Conservation (phyloP, 2,797 vertebrate genomes). For the Triplophysa yarkandensis region DNA sequence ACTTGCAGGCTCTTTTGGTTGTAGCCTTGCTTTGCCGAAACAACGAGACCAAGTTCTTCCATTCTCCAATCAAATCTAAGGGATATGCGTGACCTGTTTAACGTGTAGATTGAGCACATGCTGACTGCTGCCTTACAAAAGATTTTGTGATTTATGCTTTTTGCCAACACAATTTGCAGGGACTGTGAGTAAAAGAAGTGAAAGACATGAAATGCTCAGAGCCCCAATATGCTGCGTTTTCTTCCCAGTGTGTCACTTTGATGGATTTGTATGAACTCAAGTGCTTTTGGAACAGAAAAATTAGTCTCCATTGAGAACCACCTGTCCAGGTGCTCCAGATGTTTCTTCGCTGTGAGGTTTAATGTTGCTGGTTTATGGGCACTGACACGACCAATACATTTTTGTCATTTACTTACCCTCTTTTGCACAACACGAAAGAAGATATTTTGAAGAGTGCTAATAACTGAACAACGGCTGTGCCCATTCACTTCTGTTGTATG, state of each 20-base stretch:
- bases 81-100: constrained; percentile 35
- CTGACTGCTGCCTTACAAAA: constrained; percentile 19
- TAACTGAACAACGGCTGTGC: too few relatives aligned
- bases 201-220: constrained; percentile 10
- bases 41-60: constrained; percentile 18
- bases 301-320: constrained; percentile 5
- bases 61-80: constrained; percentile 39
- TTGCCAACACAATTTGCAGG: constrained; percentile 3
- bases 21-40: constrained; percentile 34
- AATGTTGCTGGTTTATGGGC: background rate
- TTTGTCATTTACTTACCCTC: too few relatives aligned
- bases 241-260: constrained; percentile 12
- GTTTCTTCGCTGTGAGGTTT: constrained; percentile 3
- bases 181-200: constrained; percentile 20
- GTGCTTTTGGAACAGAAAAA: constrained; percentile 1
- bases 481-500: too few relatives aligned
- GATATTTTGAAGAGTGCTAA: too few relatives aligned
- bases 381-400: background rate
- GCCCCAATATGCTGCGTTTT: background rate
- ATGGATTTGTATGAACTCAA: constrained; percentile 17
- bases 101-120: constrained; percentile 40
- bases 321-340: background rate
- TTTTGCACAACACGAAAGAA: too few relatives aligned
- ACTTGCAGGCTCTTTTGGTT: constrained; percentile 40
- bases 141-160: constrained; percentile 12